Base-by-base conservation (phyloP, 2,888 invertebrate genomes). In the Stenichneumon culpator region DNA sequence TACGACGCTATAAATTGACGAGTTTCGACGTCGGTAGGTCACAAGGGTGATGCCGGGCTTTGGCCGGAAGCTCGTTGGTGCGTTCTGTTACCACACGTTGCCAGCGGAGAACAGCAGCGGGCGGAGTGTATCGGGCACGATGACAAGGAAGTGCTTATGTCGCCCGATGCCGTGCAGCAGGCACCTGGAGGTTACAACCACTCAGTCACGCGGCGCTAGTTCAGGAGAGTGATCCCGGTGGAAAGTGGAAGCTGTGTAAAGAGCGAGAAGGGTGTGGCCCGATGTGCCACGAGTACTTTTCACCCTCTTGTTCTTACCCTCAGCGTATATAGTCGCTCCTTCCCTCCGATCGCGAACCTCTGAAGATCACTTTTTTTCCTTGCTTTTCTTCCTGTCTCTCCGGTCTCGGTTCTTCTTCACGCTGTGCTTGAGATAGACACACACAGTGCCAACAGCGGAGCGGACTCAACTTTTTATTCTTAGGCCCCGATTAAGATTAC, bases 401-500 rank as follows among this genome's bases (percentile, higher is more conserved):
- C 28, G 28, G 1, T 16, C 32, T 25, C 54, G 19, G 32, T 60
- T 60, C 84, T 86, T 87, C 73, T 82, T 79, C 52, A 74, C 82
- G 54, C 87, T 63, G 32, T 73, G 63, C 65, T 25, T 7, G 78
- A 73, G 83, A 69, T 67, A 63, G 28, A 52, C 72, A 50, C 22
- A 39, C 54, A 72, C 57, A 57, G 57, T 44, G 36, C 74, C 36
- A 11, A 54, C 60, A 16, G 28, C 28, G 11, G 16, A 25, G 32
- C 25, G 60, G 5, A 44, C 68, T 77, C 19, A 75, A 82, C 77
- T 68, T 78, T 69, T 75, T 69, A 32, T 60, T 47, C 67, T 77
- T 44, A 39, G 73, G 72, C 72, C 79, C 44, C 83, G 92, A 93
- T 93, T 90, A 88, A 93, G 93, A 93, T 93, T 93, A 91, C 83